Conservation (phyloP, 2,888 invertebrate genomes). For the Rhingia campestris region DNA sequence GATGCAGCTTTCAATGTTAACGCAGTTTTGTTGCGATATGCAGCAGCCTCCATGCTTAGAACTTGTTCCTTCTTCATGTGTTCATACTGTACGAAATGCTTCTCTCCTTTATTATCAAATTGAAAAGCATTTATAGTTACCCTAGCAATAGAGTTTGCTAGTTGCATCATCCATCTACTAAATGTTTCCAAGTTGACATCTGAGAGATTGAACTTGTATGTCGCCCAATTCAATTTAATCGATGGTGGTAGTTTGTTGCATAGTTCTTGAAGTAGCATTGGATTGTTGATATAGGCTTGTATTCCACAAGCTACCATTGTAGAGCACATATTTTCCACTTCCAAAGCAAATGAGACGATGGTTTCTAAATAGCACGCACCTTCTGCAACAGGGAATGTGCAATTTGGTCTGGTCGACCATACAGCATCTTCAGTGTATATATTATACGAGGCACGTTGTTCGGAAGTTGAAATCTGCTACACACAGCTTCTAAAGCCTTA, state of each 20-base stretch:
- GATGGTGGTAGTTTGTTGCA: constrained; percentile 22
- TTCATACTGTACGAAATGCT: background rate
- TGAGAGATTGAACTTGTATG: background rate
- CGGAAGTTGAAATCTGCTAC: too few relatives aligned
- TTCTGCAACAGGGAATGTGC: background rate
- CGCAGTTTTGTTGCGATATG: constrained; percentile 3
- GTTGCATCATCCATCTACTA: background rate
- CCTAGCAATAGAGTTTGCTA: constrained; percentile 3
- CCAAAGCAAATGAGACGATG: background rate
- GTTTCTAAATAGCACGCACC: constrained; percentile 5
- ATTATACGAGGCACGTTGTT: too few relatives aligned
- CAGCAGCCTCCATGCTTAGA: background rate
- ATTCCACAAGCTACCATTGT: constrained; percentile 17
- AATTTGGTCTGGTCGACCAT: too few relatives aligned
- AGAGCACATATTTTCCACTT: constrained; percentile 25
- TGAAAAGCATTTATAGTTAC: constrained; percentile 8
- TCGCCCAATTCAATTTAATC: constrained; percentile 16
- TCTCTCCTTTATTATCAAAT: constrained; percentile 7
- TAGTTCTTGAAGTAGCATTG: constrained; percentile 10
- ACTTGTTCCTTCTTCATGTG: constrained; percentile 11
- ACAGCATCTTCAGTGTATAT: too few relatives aligned
- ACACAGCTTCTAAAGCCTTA: too few relatives aligned
- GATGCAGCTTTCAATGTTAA: background rate
- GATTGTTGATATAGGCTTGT: constrained; percentile 5
- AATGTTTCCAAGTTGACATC: constrained; percentile 14